Evolutionary conservation across 2,888 invertebrate species (phyloP), one percentile per base, ranked within the genome.

Genomic region (Adineta ricciae): DNA sequence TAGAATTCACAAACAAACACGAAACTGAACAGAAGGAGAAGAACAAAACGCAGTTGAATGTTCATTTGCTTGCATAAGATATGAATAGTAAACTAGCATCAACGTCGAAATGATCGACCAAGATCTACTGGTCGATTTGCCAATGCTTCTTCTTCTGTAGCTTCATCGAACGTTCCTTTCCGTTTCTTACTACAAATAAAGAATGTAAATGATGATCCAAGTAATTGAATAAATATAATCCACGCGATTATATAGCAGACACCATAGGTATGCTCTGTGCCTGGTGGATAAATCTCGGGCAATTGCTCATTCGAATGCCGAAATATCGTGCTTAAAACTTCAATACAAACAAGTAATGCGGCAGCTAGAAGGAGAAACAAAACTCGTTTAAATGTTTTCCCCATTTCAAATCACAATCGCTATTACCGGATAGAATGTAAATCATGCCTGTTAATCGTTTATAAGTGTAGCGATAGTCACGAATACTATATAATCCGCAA

Each of bases 111-210:
- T 64, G 8, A 78, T 78, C 78, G 78, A 41, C 78, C 41, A 38
- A 78, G 38, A 41, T 41, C 21, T 9, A 78, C 78, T 41, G 78
- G 78, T 41, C 41, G 78, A 78, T 78, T 78, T 24, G 41, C 38
- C 41, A n/a, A 1, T 2, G 41, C 78, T 41, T 78, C 78, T 41
- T 78, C 78, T 78, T 78, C 78, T 14, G 78, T 78, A n/a, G 78
- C 78, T 78, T 38, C 38, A 78, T 78, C 78, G 24, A 78, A 78
- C 41, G 78, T 78, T 41, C 78, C 78, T 78, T 78, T 78, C n/a
- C 38, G 78, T 78, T 78, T 78, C n/a, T 32, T 78, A n/a, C 78
- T 78, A 78, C 78, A 78, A n/a, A 8, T 41, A 78, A 78, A 78
- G 41, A 78, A 78, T 21, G 41, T 19, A 41, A 41, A 78, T 2